Evolutionary conservation across 2,113 vertebrate genomes (phyloP).

Genomic region (Xiphophorus hellerii): DNA sequence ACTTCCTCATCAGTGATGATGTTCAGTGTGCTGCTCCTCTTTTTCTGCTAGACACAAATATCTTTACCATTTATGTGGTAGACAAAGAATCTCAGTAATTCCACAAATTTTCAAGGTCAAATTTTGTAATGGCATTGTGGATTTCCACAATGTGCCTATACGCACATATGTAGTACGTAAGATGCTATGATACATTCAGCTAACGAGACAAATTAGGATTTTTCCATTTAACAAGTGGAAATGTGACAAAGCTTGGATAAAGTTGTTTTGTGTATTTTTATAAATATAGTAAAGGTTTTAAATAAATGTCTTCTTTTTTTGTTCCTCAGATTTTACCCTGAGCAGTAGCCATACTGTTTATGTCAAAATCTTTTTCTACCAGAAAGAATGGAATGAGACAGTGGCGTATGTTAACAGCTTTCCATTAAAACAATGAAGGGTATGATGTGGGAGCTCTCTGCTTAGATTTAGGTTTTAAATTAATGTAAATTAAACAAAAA

Average conservation of each 20-base stretch:
- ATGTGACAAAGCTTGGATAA: no score
- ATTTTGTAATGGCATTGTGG: no score
- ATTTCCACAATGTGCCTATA: no score
- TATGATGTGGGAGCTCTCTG: background rate
- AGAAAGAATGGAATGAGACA: background rate
- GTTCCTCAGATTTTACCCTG: background rate
- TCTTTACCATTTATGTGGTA: background rate
- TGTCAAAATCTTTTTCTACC: background rate
- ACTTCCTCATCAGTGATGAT: background rate
- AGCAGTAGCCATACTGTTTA: no score
- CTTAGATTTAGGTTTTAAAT: background rate
- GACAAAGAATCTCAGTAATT: background rate
- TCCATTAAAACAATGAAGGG: background rate
- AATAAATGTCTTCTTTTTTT: background rate
- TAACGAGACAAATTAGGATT: no score
- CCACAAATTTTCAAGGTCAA: no score
- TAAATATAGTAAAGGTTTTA: background rate
- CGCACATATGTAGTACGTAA: no score
- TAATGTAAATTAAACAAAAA: background rate
- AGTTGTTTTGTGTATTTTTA: background rate
- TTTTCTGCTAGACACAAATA: background rate
- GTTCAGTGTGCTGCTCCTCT: background rate
- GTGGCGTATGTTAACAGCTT: background rate
- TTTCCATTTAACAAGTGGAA: no score
- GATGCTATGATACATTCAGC: no score